Evolutionary conservation across 2,797 vertebrate genomes (phyloP), one percentile per base, ranked within the genome.

Genomic region (Gymnothorax reevesii): DNA sequence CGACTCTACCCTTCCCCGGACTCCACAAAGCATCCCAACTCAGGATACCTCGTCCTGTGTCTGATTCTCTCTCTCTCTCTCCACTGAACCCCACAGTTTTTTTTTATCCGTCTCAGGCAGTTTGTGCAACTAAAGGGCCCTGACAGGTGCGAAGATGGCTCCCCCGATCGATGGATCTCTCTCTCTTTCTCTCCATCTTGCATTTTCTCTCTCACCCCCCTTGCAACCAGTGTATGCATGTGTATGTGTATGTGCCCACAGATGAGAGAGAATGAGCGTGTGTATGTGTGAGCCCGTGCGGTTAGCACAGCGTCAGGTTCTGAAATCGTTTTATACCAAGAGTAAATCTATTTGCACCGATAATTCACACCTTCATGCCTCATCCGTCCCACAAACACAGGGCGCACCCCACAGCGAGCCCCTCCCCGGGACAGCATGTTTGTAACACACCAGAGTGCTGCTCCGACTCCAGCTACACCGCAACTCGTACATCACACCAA

Each of bases 21-120:
- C 54, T 42, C 66, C 57, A 20, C 71, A 79, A 73, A 83, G 57
- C 83, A 5, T 73, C 83, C 83, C 62, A 49, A 42, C 73, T 57
- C 85, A 87, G 84, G 86, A 86, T 86, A 86, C 60, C 80, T 83
- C 83, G 83, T 15, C 79, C 87, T 73, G 85, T 75, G 73, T 80
- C 84, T 86, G 88, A 89, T 89, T 75, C 79, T 60, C 71, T 59
- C 85, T 80, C 73, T 55, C 69, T 87, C 71, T 55, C 60, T 85
- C 86, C 25, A 62, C 55, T 27, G 87, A 87, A 86, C 87, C 84
- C 83, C 75, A 85, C 82, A 84, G 85, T 57, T 86, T 57, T 86
- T 89, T 89, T 90, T 90, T 90, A 88, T 88, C 87, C 80, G 86
- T 83, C 42, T 83, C 57, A 25, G 59, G 54, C 15, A 82, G n/a